A percentile compares a stretch with the other conserved stretches of the same genome.
These are phyloP conservation scores for Laticauda laticaudata DNA, from an alignment of 2,113 vertebrate genomes.

Conservation along the genomic window DNA sequence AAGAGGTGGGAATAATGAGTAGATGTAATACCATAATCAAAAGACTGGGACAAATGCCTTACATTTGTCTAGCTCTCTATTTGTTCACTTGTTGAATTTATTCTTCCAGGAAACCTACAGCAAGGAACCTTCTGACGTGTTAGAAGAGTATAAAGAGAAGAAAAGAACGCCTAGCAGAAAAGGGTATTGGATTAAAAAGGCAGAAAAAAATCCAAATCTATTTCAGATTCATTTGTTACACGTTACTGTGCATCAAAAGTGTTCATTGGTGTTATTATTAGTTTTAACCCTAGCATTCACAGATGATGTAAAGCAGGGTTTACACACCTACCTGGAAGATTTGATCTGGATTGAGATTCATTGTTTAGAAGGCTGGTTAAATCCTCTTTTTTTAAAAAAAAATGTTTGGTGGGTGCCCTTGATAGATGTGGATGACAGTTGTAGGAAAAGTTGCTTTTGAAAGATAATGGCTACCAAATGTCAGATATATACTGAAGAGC, in stretches of 20 bases:
- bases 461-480: too few relatives aligned
- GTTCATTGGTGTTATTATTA: neutral
- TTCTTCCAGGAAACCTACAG: slow-evolving; percentile 61
- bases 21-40: neutral
- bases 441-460: too few relatives aligned
- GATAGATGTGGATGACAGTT: too few relatives aligned
- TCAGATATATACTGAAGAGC: too few relatives aligned
- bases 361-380: neutral
- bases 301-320: neutral
- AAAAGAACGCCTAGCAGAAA: slow-evolving; percentile 34
- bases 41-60: slow-evolving; percentile 6
- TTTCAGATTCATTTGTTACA: neutral
- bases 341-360: neutral
- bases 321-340: neutral
- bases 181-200: slow-evolving; percentile 60
- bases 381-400: too few relatives aligned
- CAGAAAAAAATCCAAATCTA: neutral
- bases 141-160: slow-evolving; percentile 44
- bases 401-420: too few relatives aligned
- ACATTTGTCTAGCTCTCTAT: neutral
- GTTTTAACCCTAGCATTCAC: neutral
- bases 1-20: neutral
- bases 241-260: too few relatives aligned
- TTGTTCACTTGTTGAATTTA: slow-evolving; percentile 25
- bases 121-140: slow-evolving; percentile 56